phyloP scores from a whole-genome alignment of 2,797 vertebrate genomes.

The Liasis olivaceus region DNA sequence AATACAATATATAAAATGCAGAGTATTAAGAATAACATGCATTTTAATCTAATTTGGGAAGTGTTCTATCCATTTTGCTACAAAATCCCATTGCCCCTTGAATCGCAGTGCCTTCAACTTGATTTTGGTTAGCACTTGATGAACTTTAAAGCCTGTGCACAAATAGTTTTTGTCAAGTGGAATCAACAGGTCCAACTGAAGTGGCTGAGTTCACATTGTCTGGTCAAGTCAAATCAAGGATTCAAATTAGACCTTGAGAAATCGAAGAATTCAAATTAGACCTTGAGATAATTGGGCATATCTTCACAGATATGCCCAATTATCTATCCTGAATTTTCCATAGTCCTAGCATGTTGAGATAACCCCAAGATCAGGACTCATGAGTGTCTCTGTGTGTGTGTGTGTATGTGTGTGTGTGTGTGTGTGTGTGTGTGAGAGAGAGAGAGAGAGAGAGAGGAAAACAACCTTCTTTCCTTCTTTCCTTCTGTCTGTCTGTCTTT shows the following conservation, averaged over 20 bases:
- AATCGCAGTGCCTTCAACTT: neutral
- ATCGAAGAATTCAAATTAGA: no score
- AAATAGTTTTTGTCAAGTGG: neutral
- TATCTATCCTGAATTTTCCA: neutral
- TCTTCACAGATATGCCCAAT: neutral
- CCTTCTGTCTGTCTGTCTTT: neutral
- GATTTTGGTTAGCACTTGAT: neutral
- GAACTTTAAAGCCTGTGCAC: neutral
- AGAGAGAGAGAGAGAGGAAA: no score
- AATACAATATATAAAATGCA: no score
- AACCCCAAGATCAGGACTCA: neutral
- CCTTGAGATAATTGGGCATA: no score
- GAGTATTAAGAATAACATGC: no score
- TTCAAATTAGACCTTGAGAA: neutral
- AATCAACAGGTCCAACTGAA: neutral
- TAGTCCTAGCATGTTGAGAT: neutral
- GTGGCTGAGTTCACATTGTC: neutral
- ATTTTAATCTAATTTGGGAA: no score
- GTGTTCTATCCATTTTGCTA: no score
- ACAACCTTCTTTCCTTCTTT: neutral
- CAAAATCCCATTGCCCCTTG: neutral
- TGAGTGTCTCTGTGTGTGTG: no score
- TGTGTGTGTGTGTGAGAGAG: no score
- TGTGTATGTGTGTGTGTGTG: no score
- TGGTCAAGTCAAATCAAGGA: neutral